phyloP scores from a whole-genome alignment of 1,140 invertebrate species.

The Drosophila takahashii region DNA sequence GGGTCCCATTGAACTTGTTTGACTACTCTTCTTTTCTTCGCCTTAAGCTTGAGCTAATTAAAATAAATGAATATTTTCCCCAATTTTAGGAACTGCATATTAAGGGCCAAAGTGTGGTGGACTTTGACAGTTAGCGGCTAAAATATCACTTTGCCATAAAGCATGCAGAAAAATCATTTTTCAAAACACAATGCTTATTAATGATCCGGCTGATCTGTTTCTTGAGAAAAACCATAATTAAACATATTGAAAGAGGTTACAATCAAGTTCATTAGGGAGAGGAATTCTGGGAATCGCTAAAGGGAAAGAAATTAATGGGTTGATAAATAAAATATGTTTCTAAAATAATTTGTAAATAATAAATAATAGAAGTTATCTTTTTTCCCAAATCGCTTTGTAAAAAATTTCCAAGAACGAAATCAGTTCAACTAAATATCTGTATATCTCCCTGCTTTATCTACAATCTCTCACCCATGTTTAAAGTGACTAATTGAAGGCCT shows the following conservation, averaged over 20 bases:
- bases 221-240: slow-evolving; percentile 23
- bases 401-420: neutral
- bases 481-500: slow-evolving; percentile 62
- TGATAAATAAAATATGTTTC: too few relatives aligned
- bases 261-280: slow-evolving; percentile 37
- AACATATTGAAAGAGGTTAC: slow-evolving; percentile 11
- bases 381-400: neutral
- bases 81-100: slow-evolving; percentile 32
- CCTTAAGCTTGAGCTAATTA: slow-evolving; percentile 53
- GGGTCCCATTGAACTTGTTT: slow-evolving; percentile 15
- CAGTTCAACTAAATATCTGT: slow-evolving; percentile 2
- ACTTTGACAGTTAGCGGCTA: slow-evolving; percentile 52
- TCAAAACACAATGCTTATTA: slow-evolving; percentile 51
- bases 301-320: neutral
- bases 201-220: slow-evolving; percentile 35
- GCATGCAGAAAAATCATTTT: slow-evolving; percentile 46
- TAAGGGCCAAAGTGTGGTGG: slow-evolving; percentile 11
- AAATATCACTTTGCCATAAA: slow-evolving; percentile 23
- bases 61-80: slow-evolving; percentile 63
- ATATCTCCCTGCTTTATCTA: slow-evolving; percentile 1
- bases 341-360: too few relatives aligned
- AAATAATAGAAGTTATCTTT: too few relatives aligned
- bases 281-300: slow-evolving; percentile 28
- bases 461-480: slow-evolving; percentile 16
- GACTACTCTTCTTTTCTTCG: neutral